Evolutionary conservation across 2,113 vertebrate genomes (phyloP).

Genomic region (Brachyhypopomus occidentalis): DNA sequence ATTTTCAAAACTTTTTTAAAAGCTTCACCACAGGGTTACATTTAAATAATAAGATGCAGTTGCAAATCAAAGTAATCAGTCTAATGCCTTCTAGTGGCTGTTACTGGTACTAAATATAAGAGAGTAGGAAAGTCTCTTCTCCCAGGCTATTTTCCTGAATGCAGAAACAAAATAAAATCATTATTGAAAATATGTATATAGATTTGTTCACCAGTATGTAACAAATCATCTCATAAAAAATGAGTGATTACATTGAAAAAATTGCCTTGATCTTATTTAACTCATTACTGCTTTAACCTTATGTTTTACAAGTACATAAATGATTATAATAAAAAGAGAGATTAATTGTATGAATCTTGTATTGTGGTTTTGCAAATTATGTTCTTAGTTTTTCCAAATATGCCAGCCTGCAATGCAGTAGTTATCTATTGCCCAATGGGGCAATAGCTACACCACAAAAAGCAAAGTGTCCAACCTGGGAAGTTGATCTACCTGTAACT

Average conservation of each 20-base stretch:
- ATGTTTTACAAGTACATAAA: not conserved
- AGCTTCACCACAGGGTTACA: too few relatives aligned
- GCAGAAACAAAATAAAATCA: not conserved
- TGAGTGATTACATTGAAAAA: too few relatives aligned
- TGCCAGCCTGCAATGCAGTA: not conserved
- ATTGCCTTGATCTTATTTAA: too few relatives aligned
- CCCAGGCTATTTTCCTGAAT: too few relatives aligned
- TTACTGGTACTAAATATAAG: conserved; percentile 36
- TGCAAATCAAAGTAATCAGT: conserved; percentile 20
- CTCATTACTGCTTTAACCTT: too few relatives aligned
- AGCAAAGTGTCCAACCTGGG: not conserved
- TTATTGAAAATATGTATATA: not conserved
- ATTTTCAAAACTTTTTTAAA: not conserved
- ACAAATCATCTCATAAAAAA: too few relatives aligned
- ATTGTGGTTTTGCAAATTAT: not conserved
- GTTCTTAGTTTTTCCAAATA: not conserved
- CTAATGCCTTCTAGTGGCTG: conserved; percentile 59
- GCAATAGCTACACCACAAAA: not conserved
- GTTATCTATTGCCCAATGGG: not conserved
- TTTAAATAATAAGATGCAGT: not conserved
- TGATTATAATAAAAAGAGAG: not conserved
- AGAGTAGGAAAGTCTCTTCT: not conserved
- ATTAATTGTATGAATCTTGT: not conserved
- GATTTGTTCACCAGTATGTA: not conserved
- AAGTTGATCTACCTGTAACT: not conserved